Evolutionary conservation across 1,140 invertebrate species (phyloP), one percentile per base, ranked within the genome.

Genomic region (Parapsyche elsis): DNA sequence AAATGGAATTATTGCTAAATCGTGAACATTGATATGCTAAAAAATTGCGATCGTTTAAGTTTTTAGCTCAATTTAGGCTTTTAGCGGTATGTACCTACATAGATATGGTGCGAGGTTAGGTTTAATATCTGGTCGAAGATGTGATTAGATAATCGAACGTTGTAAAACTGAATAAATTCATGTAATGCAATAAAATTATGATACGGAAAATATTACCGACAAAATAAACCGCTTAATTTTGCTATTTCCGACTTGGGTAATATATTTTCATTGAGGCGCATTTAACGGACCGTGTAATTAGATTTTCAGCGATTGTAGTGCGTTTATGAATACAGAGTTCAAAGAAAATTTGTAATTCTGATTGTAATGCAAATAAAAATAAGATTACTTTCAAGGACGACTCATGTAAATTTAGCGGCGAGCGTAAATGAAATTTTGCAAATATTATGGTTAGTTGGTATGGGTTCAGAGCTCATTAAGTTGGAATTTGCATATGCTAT

Each of bases 211-310:
- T 12, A 74, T 74, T 46, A 45, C 71, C 38, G 38, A 44, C 38
- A 23, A 74, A 74, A 74, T 74, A 46, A 74, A 19, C 9, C 38
- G 19, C 30, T 19, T 59, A 76, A 75, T 57, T 71, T 59, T 76
- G 53, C 4, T n/a, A 59, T 81, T 79, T 79, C 57, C 38, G 74
- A 81, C 57, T 81, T 77, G 76, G 73, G 70, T 76, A 79, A 81
- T 76, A 76, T 57, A 61, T 74, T 74, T 53, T 81, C 81, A 79
- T 70, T 46, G 78, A 79, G 49, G 73, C 49, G 74, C 10, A 71
- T 26, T 79, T 79, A 81, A 81, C 81, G 71, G 79, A 76, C 49
- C 78, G 77, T 79, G 38, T 81, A 81, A 81, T 81, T 79, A 78
- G 67, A 81, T 81, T 81, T 74, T 81, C 71, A 73, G 76, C 75